Percentiles rank a stretch among this genome's conserved stretches.
Evolutionary conservation across 2,888 invertebrate species (phyloP).

Genomic region (Lepidochrysops patricia): DNA sequence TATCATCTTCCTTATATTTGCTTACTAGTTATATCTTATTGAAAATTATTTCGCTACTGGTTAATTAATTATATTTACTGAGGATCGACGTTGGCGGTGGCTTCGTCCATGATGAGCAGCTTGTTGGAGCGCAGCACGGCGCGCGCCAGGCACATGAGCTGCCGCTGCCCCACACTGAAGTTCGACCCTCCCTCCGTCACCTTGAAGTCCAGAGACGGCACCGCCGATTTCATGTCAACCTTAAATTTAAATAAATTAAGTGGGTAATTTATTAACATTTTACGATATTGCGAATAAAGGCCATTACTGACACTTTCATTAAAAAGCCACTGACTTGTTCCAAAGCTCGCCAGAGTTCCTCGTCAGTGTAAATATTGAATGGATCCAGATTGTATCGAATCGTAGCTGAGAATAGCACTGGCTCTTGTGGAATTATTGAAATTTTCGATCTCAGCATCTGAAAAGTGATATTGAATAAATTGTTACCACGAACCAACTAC

Average conservation of each 20-base stretch:
- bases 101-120: constrained; percentile 92
- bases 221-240: constrained; percentile 83
- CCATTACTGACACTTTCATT: not conserved
- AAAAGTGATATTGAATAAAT: constrained; percentile 36
- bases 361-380: constrained; percentile 79
- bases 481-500: not conserved
- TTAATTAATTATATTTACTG: constrained; percentile 59
- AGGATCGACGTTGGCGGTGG: constrained; percentile 94
- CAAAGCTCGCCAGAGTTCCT: constrained; percentile 80
- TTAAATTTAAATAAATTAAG: constrained; percentile 32
- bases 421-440: constrained; percentile 85
- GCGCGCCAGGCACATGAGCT: constrained; percentile 90
- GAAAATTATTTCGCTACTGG: not conserved
- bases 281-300: too few relatives aligned
- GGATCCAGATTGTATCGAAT: constrained; percentile 85
- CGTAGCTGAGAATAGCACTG: constrained; percentile 85
- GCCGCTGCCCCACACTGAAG: constrained; percentile 93
- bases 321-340: constrained; percentile 72
- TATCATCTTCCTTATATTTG: not conserved
- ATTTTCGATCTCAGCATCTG: constrained; percentile 76
- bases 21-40: not conserved
- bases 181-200: constrained; percentile 85
- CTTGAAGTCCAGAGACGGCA: constrained; percentile 78
- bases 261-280: not conserved
- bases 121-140: constrained; percentile 89